Percentiles rank a stretch among this genome's conserved stretches.
These are phyloP conservation scores for Automeris io DNA, from an alignment of 2,888 invertebrate species.

Conservation along the genomic window DNA sequence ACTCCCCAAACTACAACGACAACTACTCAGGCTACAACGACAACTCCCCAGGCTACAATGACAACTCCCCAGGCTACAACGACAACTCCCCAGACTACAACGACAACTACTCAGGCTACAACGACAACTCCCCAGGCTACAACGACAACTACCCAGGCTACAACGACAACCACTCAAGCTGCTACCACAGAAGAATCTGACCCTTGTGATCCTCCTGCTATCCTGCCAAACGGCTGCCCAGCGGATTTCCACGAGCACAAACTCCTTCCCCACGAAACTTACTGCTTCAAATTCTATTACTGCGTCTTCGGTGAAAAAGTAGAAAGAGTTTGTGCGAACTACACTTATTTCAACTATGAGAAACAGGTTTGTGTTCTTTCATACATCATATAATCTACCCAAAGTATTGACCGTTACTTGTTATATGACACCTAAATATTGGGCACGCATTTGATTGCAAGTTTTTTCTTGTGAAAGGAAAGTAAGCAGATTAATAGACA, in stretches of 20 bases:
- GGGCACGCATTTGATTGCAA: too few species aligned
- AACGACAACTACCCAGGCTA: conserved; percentile 7
- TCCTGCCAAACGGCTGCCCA: conserved; percentile 37
- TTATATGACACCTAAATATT: too few species aligned
- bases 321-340: conserved; percentile 25
- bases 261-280: conserved; percentile 35
- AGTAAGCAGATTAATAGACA: too few species aligned
- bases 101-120: conserved; percentile 7
- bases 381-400: too few species aligned
- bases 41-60: conserved; percentile 8
- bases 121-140: conserved; percentile 10
- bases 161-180: conserved; percentile 10
- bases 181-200: conserved; percentile 8
- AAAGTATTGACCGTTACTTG: too few species aligned
- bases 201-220: conserved; percentile 4
- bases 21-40: conserved; percentile 13
- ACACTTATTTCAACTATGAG: conserved; percentile 34
- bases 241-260: conserved; percentile 24
- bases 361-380: conserved; percentile 31
- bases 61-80: too few species aligned
- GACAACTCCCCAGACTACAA: conserved; percentile 9
- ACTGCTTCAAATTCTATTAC: conserved; percentile 40
- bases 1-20: conserved; percentile 15
- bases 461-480: too few species aligned
- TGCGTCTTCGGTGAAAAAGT: conserved; percentile 35